A percentile compares a stretch with the other conserved stretches of the same genome.
Conservation (phyloP, 1,140 invertebrate genomes). For the Tetramorium alpestre region DNA sequence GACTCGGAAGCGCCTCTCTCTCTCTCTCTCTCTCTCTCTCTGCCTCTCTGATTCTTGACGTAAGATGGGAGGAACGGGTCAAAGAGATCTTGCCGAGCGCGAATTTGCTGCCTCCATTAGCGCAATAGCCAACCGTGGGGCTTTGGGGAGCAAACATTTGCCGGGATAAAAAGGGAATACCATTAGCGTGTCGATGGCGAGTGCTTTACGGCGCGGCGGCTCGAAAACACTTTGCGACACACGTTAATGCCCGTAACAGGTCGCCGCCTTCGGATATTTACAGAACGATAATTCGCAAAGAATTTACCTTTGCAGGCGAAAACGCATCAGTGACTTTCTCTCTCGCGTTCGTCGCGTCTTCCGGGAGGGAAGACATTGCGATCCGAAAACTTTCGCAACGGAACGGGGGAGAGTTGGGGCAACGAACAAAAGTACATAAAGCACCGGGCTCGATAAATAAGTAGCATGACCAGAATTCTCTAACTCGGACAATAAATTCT, state of each 20-base stretch:
- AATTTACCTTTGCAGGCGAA: conserved; percentile 7
- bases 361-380: conserved; percentile 25
- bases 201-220: not conserved
- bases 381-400: conserved; percentile 43
- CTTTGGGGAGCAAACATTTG: conserved; percentile 47
- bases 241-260: conserved; percentile 8
- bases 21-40: no score
- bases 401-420: not conserved
- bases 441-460: conserved; percentile 58
- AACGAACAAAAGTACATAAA: conserved; percentile 47
- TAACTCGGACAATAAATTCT: conserved; percentile 56
- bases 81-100: conserved; percentile 46
- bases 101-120: conserved; percentile 65
- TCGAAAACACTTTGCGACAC: conserved; percentile 24
- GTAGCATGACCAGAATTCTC: conserved; percentile 49
- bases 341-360: not conserved
- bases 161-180: conserved; percentile 43
- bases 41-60: not conserved
- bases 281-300: conserved; percentile 31
- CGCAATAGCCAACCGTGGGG: conserved; percentile 16
- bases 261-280: conserved; percentile 12
- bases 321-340: not conserved
- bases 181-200: conserved; percentile 36
- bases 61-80: conserved; percentile 23
- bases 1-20: not conserved